Evolutionary conservation across 2,797 vertebrate genomes (phyloP), one percentile per base, ranked within the genome.

Genomic region (Cichlasoma orientale): DNA sequence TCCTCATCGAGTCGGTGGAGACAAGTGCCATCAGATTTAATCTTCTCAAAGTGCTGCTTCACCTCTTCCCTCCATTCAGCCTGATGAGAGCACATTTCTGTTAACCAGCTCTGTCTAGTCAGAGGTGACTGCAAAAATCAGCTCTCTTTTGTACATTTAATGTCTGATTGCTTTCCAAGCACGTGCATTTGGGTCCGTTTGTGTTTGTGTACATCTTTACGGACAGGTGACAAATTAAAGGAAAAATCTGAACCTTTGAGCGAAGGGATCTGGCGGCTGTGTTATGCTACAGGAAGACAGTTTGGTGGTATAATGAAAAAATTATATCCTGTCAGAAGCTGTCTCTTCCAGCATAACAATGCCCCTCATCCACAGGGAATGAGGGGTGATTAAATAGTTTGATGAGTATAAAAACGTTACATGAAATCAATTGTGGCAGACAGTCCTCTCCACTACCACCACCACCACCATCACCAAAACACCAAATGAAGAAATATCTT

Each of bases 31-130:
- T 99, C 98, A 1, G 97, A 98, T 86, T 98, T 98, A 92, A 99
- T 99, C 94, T 99, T 99, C 95, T 99, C 98, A 81, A 99, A 99
- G 94, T 99, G 98, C 88, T 98, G 95, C 91, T 97, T 97, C 83
- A 98, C 97, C 90, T 98, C 97, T 84, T 98, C 97, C 13, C 97
- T 95, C 97, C 97, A 98, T 91, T 98, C 97, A 78, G 96, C 98
- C 98, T 99, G 91, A 14, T 73, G 83, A 89, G 59, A 75, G 53
- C 66, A 90, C 68, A 87, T 69, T 77, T 80, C 84, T 83, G 77
- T 92, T 90, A 84, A 81, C 70, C 38, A 70, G 70, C 27, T 61
- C 36, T 25, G 12, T 75, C 75, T 69, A 18, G 11, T 50, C 69
- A 36, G 12, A 73, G 47, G 21, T 19, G 29, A 44, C n/a, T 55